A percentile compares a stretch with the other conserved stretches of the same genome.
phyloP scores from a whole-genome alignment of 2,888 invertebrate genomes.

The Physocephala rufipes region DNA sequence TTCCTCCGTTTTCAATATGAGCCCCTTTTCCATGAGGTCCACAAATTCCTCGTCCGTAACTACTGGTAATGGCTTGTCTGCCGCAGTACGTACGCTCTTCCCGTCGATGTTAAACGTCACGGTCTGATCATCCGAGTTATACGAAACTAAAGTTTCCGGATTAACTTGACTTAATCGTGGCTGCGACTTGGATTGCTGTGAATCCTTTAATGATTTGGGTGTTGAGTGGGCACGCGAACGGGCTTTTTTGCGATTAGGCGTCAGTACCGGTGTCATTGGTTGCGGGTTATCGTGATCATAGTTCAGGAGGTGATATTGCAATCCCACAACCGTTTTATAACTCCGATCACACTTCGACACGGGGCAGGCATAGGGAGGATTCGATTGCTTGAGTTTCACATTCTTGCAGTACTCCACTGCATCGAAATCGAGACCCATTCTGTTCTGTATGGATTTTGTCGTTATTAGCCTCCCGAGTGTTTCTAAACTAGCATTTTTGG shows the following conservation, averaged over 20 bases:
- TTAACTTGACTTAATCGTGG: slow-evolving; percentile 44
- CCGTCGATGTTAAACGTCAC: slow-evolving; percentile 90
- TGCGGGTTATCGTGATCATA: slow-evolving; percentile 85
- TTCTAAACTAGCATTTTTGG: slow-evolving; percentile 44
- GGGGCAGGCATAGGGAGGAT: slow-evolving; percentile 87
- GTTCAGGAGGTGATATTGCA: slow-evolving; percentile 86
- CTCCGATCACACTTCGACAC: slow-evolving; percentile 84
- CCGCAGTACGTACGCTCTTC: slow-evolving; percentile 73
- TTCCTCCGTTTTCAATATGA: slow-evolving; percentile 60
- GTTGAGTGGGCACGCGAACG: slow-evolving; percentile 67
- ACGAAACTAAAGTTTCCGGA: slow-evolving; percentile 70
- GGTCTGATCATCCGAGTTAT: slow-evolving; percentile 84
- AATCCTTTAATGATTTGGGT: slow-evolving; percentile 58
- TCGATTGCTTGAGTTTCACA: slow-evolving; percentile 71
- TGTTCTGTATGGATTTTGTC: slow-evolving; percentile 12
- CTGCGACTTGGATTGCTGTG: slow-evolving; percentile 45
- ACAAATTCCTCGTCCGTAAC: slow-evolving; percentile 74
- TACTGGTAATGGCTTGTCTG: slow-evolving; percentile 75
- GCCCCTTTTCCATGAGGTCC: slow-evolving; percentile 59
- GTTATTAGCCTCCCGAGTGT: slow-evolving; percentile 20
- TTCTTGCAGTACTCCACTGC: slow-evolving; percentile 86
- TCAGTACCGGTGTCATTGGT: slow-evolving; percentile 71
- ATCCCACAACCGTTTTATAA: slow-evolving; percentile 86
- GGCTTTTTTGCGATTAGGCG: slow-evolving; percentile 73
- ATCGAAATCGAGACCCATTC: slow-evolving; percentile 86